Evolutionary conservation across 2,113 vertebrate species (phyloP), one percentile per base, ranked within the genome.

Genomic region (Caranx melampygus): DNA sequence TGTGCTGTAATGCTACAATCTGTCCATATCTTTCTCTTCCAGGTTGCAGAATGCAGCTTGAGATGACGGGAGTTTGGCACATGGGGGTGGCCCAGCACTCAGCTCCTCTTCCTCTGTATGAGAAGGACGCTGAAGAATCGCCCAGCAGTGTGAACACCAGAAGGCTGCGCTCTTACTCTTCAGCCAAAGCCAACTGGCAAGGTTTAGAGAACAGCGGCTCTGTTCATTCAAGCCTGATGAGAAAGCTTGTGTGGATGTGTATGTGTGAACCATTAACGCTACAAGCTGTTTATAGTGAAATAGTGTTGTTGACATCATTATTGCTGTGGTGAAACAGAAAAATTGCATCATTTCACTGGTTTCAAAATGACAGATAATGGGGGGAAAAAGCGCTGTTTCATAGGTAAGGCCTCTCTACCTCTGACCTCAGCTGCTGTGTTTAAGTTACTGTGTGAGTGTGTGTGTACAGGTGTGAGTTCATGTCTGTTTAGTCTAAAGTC

Each of bases 401-500:
- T 51, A 11, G 3, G 44, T 40, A n/a, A 31, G 49, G 33, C 34
- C 14, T 15, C 16, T 2, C 18, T 21, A 55, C 37, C 35, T 70
- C 54, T 7, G 40, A 70, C 52, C 26, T 64, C 45, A 57, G 49
- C 61, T 55, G 67, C 52, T 80, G 77, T 65, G 63, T 77, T n/a
- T 80, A 57, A 34, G 54, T 78, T 31, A 8, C 33, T 55, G 77
- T 90, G 9, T 58, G 33, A 35, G 65, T 78, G 59, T 45, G 65
- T 75, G 59, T 67, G 67, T 62, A 55, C 21, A 16, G 21, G 54
- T 75, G 47, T 49, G 72, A 52, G 51, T 70, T 65, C 66, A 44
- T 58, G 72, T 82, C 57, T 92, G 80, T 91, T 90, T 87, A 92
- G 90, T 92, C 88, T 92, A 16, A 83, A 86, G 76, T 18, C 68